phyloP scores from a whole-genome alignment of 1,140 invertebrate genomes.

The Danaus plexippus region DNA sequence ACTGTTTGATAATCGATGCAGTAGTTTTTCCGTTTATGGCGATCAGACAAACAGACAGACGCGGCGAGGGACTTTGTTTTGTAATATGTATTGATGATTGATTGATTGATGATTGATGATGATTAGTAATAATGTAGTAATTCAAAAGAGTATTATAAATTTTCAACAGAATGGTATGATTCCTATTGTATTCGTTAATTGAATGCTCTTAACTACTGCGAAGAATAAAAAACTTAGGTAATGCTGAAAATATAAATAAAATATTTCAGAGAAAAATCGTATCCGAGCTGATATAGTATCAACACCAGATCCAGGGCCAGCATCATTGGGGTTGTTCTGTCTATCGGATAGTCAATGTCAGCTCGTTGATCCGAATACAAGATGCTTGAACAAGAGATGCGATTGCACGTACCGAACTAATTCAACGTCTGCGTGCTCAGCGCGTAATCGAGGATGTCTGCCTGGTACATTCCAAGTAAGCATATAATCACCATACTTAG shows the following conservation, averaged over 20 bases:
- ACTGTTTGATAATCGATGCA: too few species aligned
- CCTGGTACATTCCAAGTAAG: constrained; percentile 87
- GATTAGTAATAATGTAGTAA: too few species aligned
- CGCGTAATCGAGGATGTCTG: constrained; percentile 81
- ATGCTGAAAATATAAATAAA: constrained; percentile 1
- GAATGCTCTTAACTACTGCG: too few species aligned
- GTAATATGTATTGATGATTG: too few species aligned
- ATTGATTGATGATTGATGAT: too few species aligned
- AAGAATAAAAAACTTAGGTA: too few species aligned
- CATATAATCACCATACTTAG: not conserved
- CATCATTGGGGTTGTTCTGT: constrained; percentile 84
- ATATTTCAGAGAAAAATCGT: constrained; percentile 54
- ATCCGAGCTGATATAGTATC: constrained; percentile 38
- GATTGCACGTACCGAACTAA: constrained; percentile 78
- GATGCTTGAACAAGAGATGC: constrained; percentile 84
- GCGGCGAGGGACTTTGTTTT: too few species aligned
- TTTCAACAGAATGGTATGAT: too few species aligned
- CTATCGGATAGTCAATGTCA: constrained; percentile 84
- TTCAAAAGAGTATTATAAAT: too few species aligned
- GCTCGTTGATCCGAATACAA: constrained; percentile 82
- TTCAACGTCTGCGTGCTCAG: constrained; percentile 76
- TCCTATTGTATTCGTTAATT: too few species aligned
- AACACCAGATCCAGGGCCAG: constrained; percentile 66
- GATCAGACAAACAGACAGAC: too few species aligned
- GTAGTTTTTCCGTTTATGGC: too few species aligned